These are phyloP conservation scores for Montipora capricornis DNA, from an alignment of 64 coral and sea anemone species.

Conservation along the genomic window DNA sequence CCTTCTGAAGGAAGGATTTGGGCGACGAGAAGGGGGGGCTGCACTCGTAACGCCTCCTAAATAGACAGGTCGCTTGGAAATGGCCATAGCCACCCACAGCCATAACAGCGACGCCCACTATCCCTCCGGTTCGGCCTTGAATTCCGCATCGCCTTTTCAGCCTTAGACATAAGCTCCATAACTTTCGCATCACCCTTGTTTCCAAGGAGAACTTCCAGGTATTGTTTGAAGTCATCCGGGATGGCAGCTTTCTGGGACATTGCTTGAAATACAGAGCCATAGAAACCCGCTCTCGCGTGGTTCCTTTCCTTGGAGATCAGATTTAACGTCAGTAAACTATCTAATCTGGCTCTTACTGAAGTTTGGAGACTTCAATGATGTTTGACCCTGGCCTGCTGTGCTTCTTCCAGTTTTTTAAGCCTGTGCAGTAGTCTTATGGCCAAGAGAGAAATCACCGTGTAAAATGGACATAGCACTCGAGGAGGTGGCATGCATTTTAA, in stretches of 20 bases:
- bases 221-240: neutral
- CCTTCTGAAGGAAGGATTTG: neutral
- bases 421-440: conserved; percentile 3
- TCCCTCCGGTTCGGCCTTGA: neutral
- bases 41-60: conserved; percentile 36
- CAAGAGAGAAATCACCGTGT: neutral
- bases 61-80: conserved; percentile 22
- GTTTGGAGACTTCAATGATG: conserved; percentile 27
- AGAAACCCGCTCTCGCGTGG: conserved; percentile 4
- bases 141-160: conserved; percentile 33
- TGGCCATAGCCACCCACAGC: neutral
- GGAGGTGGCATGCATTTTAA: conserved; percentile 3
- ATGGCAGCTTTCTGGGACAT: conserved; percentile 32
- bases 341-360: conserved; percentile 49
- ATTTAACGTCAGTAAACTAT: neutral
- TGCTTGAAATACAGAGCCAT: conserved; percentile 32
- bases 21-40: conserved; percentile 6
- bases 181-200: too few relatives aligned
- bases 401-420: conserved; percentile 39
- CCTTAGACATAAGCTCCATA: conserved; percentile 40
- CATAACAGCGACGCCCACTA: too few relatives aligned
- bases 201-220: too few relatives aligned
- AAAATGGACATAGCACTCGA: conserved; percentile 1
- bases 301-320: conserved; percentile 36
- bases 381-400: conserved; percentile 20